Evolutionary conservation across 2,888 invertebrate genomes (phyloP).

Genomic region (Cheilosia vernalis): DNA sequence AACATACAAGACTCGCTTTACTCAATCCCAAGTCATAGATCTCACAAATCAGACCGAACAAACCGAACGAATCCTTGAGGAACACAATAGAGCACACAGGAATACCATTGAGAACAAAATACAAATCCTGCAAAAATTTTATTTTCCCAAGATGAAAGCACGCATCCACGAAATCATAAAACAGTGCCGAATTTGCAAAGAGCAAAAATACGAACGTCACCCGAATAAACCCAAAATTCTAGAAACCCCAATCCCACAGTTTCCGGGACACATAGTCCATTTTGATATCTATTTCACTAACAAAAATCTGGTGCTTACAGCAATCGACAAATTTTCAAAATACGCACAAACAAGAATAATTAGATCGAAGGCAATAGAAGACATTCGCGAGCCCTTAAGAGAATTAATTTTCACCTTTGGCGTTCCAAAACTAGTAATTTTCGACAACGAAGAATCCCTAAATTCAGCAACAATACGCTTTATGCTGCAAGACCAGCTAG

Average conservation of each 20-base stretch:
- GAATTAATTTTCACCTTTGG: conserved; percentile 35
- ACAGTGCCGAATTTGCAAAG: conserved; percentile 25
- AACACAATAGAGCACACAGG: no score
- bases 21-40: no score
- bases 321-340: conserved; percentile 37
- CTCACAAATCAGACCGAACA: no score
- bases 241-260: conserved; percentile 41
- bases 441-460: conserved; percentile 32
- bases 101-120: no score
- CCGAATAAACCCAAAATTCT: conserved; percentile 29
- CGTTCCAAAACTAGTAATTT: conserved; percentile 18
- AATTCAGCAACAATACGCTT: conserved; percentile 32
- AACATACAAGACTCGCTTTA: no score
- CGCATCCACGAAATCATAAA: background rate
- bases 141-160: no score
- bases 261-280: conserved; percentile 32
- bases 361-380: conserved; percentile 15
- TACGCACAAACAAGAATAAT: conserved; percentile 4
- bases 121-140: no score
- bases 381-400: conserved; percentile 19
- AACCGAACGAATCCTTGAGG: no score
- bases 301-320: conserved; percentile 1
- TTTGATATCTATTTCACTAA: conserved; percentile 31
- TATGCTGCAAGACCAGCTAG: conserved; percentile 21
- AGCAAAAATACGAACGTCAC: conserved; percentile 47